Base-by-base conservation (phyloP, 1,140 invertebrate species). In the Pachyrhynchus sulphureomaculatus region DNA sequence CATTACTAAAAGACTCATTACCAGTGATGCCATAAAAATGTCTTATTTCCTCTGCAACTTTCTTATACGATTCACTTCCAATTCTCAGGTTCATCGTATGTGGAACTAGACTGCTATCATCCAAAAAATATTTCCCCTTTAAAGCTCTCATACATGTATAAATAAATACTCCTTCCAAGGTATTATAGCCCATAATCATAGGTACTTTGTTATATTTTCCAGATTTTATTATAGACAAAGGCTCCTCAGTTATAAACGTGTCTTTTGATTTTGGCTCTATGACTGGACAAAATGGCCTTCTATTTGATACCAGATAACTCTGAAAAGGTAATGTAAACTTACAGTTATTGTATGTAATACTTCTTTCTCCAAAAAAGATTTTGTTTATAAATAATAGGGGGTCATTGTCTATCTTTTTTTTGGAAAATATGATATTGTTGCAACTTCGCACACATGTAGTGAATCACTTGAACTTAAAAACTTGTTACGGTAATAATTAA, bases 111-210 rank as follows among this genome's bases (percentile, higher is more conserved):
- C 4, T 56, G 2, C n/a, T 4, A 26, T 56, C 58, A 18, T 12
- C 2, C 21, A 61, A 54, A 17, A 61, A 44, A 9, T 72, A 67
- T 10, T 53, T 78, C 52, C 3, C 76, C 59, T 21, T 80, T 64
- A 37, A 81, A 79, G 70, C 78, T 76, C 67, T 73, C 76, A 26
- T 80, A 74, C 24, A 79, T 20, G 8, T 70, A 49, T 76, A 77
- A 76, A 76, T 42, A 60, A 75, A 65, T n/a, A 73, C 56, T 8
- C 70, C 72, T 62, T 73, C 72, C 23, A 59, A 45, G 9, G 66
- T 66, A n/a, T 65, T 82, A 63, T 78, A 82, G 12, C 81, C 81
- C 3, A 83, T 80, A 73, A 83, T 82, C 2, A 82, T 65, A 2
- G 81, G 80, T 6, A 83, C 72, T 74, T 72, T 57, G 76, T 79